Base-by-base conservation (phyloP, 2,113 vertebrate genomes). In the Lucifuga dentata region DNA sequence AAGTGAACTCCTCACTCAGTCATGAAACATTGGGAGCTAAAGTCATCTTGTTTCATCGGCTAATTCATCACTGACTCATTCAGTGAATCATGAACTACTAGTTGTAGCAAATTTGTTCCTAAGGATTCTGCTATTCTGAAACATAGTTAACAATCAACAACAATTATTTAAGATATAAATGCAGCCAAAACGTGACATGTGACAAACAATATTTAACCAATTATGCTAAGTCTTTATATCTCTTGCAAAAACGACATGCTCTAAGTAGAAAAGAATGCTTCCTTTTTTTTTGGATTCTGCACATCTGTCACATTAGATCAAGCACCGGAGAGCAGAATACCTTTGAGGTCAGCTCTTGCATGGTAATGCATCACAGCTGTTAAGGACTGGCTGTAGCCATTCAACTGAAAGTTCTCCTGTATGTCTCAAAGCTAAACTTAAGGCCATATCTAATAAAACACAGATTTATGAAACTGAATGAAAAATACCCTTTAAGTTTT, bases 361-460 rank as follows among this genome's bases (percentile, higher is more conserved):
- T 69, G 20, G n/a, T 90, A 92, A 91, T 89, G 83, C 50, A 81
- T 74, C 81, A 64, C 91, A 91, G 90, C 88, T 91, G 91, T 81
- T 82, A 51, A 11, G 39, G 55, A 38, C 58, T 20, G 46, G 73
- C 61, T 87, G 56, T 55, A 69, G 45, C 45, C 49, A 53, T 67
- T 83, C 36, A 70, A 29, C 52, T 65, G 7, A 13, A 20, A 26
- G 32, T 51, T 87, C 56, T 64, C 76, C 79, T 80, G 76, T 79
- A 80, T 69, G 45, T 59, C 40, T 67, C 26, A 24, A 38, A 73
- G 36, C 60, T 56, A 59, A 68, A 68, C 61, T 56, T 66, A 38
- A 65, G 55, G 67, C 77, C 70, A 75, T 13, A 11, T 29, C 29
- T 36, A 46, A 73, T 63, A 52, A 59, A 62, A 23, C 39, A 41